These are phyloP conservation scores for Ramazzottius varieornatus DNA, from an alignment of 2,888 invertebrate species.

Conservation along the genomic window DNA sequence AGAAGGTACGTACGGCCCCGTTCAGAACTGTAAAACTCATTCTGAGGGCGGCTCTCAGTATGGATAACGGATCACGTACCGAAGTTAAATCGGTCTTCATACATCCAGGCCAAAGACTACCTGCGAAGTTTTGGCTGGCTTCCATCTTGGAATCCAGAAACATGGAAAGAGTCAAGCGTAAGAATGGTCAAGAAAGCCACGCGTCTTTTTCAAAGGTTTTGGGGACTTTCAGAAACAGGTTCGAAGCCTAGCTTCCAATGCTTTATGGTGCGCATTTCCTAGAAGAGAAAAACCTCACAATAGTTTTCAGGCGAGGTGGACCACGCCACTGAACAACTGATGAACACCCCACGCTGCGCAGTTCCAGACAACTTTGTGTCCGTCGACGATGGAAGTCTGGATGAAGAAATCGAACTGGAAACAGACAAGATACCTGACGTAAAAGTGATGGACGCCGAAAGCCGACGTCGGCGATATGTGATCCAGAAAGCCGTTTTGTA, in stretches of 20 bases:
- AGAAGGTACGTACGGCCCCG: no score
- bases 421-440: no score
- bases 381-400: not conserved
- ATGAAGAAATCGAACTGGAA: no score
- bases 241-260: not conserved
- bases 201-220: not conserved
- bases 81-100: no score
- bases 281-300: no score
- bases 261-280: no score
- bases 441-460: not conserved
- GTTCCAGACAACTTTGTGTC: not conserved
- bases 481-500: not conserved
- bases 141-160: not conserved
- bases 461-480: not conserved
- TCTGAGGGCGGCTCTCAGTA: no score
- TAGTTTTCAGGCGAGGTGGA: not conserved
- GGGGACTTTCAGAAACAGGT: constrained; percentile 1
- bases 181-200: not conserved
- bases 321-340: not conserved
- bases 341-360: not conserved
- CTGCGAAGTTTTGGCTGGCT: not conserved
- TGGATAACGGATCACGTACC: no score
- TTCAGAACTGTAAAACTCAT: no score
- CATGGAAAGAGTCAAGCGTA: not conserved
- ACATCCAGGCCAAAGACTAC: not conserved